Base-by-base conservation (phyloP, 1,140 invertebrate species). In the Akabosia matsudoensis region DNA sequence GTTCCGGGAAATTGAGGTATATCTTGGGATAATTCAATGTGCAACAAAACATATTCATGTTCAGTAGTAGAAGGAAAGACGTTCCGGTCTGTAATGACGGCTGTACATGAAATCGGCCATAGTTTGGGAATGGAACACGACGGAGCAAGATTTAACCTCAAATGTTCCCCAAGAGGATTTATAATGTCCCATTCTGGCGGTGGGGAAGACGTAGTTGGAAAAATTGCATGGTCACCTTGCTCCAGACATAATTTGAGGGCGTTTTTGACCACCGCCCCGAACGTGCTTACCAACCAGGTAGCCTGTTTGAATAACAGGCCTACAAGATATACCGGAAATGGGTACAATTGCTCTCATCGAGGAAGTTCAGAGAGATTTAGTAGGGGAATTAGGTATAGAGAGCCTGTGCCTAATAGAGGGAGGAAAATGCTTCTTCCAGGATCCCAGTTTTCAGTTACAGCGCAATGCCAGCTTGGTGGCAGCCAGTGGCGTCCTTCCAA, bases 41-140 rank as follows among this genome's bases (percentile, higher is more conserved):
- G 75, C 22, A 54, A 71, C 56, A 30, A 16, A 73, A 71, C 70
- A 16, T 76, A 70, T 33, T 56, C 45, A 16, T 76, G 75, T 73
- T 76, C 75, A 14, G 14, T 76, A n/a, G 70, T 67, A 24, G 75
- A 76, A 37, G 61, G 61, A 31, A 67, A 31, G 22, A 67, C 61
- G n/a, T 67, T 67, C n/a, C 24, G 61, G 1, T 67, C 61, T 67
- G 61, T 67, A 7, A 67, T 67, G 61, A 67, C 61, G 2, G 61
- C 61, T 13, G 28, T 31, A 2, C 70, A 72, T 22, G 70, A 76
- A 64, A 72, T 76, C 4, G 75, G 75, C 10, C 75, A 76, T 22
- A 72, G 70, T 33, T 16, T 76, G 18, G 75, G 75, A 18, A 76
- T 76, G 45, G 75, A 76, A 18, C 75, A 76, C n/a, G 75, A 76